phyloP scores from a whole-genome alignment of 2,888 invertebrate species.

The Volucella inflata region DNA sequence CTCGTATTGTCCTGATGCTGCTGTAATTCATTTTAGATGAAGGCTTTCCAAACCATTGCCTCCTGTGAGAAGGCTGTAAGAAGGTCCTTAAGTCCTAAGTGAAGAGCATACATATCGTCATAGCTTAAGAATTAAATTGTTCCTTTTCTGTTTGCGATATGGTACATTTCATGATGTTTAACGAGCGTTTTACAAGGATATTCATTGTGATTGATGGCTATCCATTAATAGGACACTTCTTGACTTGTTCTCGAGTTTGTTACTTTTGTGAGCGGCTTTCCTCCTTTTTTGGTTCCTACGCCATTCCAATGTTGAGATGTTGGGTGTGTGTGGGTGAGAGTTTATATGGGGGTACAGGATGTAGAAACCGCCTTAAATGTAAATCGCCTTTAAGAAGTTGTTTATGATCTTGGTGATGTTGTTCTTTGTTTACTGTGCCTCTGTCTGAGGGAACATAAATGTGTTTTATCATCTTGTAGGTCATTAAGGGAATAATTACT shows the following conservation, averaged over 20 bases:
- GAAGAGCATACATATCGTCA: slow-evolving; percentile 21
- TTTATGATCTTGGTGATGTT: too few species aligned
- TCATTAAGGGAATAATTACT: too few species aligned
- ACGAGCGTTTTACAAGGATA: slow-evolving; percentile 61
- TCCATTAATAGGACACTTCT: slow-evolving; percentile 36
- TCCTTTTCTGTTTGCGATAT: slow-evolving; percentile 13
- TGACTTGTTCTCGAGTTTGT: slow-evolving; percentile 25
- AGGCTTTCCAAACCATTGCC: slow-evolving; percentile 19
- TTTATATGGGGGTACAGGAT: too few species aligned
- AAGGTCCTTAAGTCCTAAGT: slow-evolving; percentile 8
- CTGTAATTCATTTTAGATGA: slow-evolving; percentile 45
- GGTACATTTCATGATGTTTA: slow-evolving; percentile 39
- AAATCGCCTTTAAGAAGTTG: too few species aligned
- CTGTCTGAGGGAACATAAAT: too few species aligned
- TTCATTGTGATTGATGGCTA: slow-evolving; percentile 54
- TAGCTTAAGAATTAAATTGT: slow-evolving; percentile 40
- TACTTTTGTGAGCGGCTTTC: too few species aligned
- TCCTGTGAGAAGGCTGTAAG: not conserved
- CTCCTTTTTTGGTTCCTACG: too few species aligned
- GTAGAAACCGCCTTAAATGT: too few species aligned
- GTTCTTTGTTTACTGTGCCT: too few species aligned
- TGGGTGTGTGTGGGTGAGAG: too few species aligned
- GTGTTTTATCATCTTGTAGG: too few species aligned
- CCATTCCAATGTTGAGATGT: too few species aligned
- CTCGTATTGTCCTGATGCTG: slow-evolving; percentile 48